Evolutionary conservation across 2,797 vertebrate genomes (phyloP), one percentile per base, ranked within the genome.

Genomic region (Danionella dracula): DNA sequence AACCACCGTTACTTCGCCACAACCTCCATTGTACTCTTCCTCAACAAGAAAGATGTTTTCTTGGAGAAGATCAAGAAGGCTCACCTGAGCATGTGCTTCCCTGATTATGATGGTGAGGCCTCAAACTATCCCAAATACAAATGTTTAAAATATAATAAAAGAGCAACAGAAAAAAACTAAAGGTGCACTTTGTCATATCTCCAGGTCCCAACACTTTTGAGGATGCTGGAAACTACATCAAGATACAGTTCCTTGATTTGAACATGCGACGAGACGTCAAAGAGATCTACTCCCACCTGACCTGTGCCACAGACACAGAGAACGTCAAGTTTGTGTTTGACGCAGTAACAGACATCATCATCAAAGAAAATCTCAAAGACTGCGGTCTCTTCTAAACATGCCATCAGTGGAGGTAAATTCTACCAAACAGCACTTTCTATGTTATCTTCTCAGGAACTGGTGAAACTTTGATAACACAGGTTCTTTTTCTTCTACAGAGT

Each of bases 311-410:
- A 0, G 97, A 99, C 83, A 99, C 97, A 0, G 92, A 99, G 83
- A 99, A 99, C 57, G 95, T 99, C 85, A 99, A 99, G 84, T 99
- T 99, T 62, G 95, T 99, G 86, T 99, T 99, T 4, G 95, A 99
- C 0, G 96, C 97, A 0, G 95, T 98, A 80, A 99, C 96, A 0
- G 95, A 99, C 83, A 98, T 99, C 82, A 98, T 99, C 88, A 99
- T 99, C 89, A 99, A 98, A 84, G 95, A 98, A 86, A 99, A 98
- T 77, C 92, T 98, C 83, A 99, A 99, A 82, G 94, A 98, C 53
- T 99, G 96, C 0, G 95, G 96, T 71, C 94, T 98, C 82, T 98
- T 99, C 85, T 99, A 91, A 94, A 73, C 62, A 40, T 76, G 64
- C 55, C 73, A 50, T 0, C 2, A 10, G 1, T 35, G n/a, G 48